Base-by-base conservation (phyloP, 2,888 invertebrate species). In the Adelphocoris suturalis region DNA sequence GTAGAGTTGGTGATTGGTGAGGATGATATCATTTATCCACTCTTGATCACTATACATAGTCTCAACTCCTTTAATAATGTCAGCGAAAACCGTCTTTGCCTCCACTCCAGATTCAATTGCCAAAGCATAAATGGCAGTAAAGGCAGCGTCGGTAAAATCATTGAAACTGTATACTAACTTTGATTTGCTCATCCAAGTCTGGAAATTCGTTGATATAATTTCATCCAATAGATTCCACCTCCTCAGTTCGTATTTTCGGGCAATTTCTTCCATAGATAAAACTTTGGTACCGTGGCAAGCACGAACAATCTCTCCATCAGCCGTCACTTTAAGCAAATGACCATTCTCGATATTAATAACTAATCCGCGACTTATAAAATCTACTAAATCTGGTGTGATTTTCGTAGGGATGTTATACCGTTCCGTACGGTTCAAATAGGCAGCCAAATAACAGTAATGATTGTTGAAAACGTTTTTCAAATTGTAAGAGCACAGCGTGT, bases 291-390 rank as follows among this genome's bases (percentile, higher is more conserved):
- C 89, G 52, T 89, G 84, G 27, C 80, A n/a, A 12, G 89, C 89
- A 23, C 84, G 68, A 16, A 61, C 52, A 16, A 89, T 84, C 52
- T 75, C 46, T 28, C 89, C 89, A 11, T 75, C 81, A 13, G 28
- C 19, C 9, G 47, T 75, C 85, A 75, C 48, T 81, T 89, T 89
- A 48, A 89, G 84, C 75, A 84, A 47, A 46, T 89, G 84, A 27
- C 68, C 76, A 13, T 93, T 94, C 23, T 95, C 94, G 57, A 95
- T 94, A 92, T 97, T 97, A 16, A 97, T 92, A 84, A 97, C 94
- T 11, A 97, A 93, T 0, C 97, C 97, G 92, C 96, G 96, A 91
- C 96, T 95, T 92, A 96, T 93, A 92, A 97, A 96, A 93, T 96
- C 96, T 19, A 94, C 93, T 94, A 93, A 0, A 93, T 90, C 13